Evolutionary conservation across 1,140 invertebrate species (phyloP).

Genomic region (Zaprionus africanus): DNA sequence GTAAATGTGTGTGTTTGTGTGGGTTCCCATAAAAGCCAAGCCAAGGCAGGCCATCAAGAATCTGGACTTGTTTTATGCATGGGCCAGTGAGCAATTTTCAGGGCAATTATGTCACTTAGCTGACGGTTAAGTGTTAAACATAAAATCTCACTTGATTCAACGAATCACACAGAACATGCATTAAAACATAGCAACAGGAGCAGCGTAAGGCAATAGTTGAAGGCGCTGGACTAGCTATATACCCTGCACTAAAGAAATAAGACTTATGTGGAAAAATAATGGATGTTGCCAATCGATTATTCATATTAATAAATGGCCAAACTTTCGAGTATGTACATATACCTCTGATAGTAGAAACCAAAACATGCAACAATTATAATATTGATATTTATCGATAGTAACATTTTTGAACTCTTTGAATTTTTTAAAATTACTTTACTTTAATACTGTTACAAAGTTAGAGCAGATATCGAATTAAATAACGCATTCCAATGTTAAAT

Average conservation of each 20-base stretch:
- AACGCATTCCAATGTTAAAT: not conserved
- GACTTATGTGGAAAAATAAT: too few relatives aligned
- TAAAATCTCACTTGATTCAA: constrained; percentile 46
- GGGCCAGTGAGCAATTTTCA: constrained; percentile 44
- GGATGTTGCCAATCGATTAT: too few relatives aligned
- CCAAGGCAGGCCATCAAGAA: not conserved
- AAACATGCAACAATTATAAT: too few relatives aligned
- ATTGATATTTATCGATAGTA: too few relatives aligned
- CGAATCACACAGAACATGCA: constrained; percentile 37
- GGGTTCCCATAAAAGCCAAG: constrained; percentile 28
- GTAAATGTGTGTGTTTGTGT: not conserved
- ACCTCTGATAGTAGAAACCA: too few relatives aligned
- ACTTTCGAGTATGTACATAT: too few relatives aligned
- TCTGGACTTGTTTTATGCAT: constrained; percentile 36
- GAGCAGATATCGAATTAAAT: not conserved
- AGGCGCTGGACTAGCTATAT: constrained; percentile 14
- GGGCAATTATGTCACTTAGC: constrained; percentile 56
- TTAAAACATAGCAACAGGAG: constrained; percentile 18
- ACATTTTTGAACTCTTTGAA: too few relatives aligned
- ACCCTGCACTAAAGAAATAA: not conserved
- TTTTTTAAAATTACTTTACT: too few relatives aligned
- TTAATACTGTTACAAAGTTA: not conserved
- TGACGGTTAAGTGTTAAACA: constrained; percentile 51
- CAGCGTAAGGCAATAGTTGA: not conserved
- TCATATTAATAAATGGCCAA: too few relatives aligned